Evolutionary conservation across 2,113 vertebrate species (phyloP).

Genomic region (Pituophis catenifer): DNA sequence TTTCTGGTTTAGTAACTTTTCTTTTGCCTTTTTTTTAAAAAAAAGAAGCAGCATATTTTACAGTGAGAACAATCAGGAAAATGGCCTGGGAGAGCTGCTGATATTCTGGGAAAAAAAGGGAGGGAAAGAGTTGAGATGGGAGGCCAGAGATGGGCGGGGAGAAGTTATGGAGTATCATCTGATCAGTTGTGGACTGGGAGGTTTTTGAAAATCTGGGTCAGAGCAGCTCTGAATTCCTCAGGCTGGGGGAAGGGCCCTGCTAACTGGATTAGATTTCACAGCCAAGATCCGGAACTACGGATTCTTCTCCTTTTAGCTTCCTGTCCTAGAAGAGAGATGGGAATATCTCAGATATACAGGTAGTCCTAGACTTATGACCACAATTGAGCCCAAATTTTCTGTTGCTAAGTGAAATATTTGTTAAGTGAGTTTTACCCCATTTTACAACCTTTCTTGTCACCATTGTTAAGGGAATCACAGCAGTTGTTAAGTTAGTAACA

Average conservation of each 20-base stretch:
- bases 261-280: not conserved
- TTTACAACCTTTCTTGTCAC: not conserved
- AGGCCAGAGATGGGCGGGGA: not conserved
- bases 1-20: not conserved
- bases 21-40: not conserved
- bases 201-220: constrained; percentile 30
- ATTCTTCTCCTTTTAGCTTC: not conserved
- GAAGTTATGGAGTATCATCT: not conserved
- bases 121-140: not conserved
- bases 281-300: too few relatives aligned
- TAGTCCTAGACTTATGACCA: not conserved
- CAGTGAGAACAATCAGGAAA: not conserved
- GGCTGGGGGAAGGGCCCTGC: not conserved
- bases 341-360: not conserved
- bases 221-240: not conserved
- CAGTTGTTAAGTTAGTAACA: not conserved
- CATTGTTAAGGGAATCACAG: not conserved
- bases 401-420: not conserved
- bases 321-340: not conserved
- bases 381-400: not conserved
- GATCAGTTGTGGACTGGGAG: not conserved
- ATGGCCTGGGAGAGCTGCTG: too few relatives aligned
- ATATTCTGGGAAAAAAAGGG: too few relatives aligned
- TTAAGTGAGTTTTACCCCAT: not conserved
- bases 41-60: not conserved